Conservation (phyloP, 2,797 vertebrate species). For the Hydrophis major region DNA sequence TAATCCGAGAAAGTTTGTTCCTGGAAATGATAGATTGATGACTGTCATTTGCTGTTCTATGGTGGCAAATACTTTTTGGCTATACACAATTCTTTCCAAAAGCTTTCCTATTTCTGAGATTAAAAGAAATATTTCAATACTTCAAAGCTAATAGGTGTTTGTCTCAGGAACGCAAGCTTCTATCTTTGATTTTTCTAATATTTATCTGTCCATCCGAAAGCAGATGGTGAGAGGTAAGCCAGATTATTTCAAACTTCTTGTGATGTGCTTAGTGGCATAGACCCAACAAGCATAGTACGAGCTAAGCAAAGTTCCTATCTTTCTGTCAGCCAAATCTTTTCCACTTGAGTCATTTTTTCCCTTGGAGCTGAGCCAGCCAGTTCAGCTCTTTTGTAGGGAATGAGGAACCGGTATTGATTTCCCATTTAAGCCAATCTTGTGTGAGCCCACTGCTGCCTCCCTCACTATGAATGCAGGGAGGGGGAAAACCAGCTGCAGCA, state of each 20-base stretch:
- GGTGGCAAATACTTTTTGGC: slow-evolving; percentile 54
- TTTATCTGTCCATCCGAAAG: slow-evolving; percentile 50
- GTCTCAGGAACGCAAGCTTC: slow-evolving; percentile 36
- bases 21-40: slow-evolving; percentile 51
- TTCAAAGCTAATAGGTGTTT: slow-evolving; percentile 36
- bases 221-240: slow-evolving; percentile 59
- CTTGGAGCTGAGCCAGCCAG: slow-evolving; percentile 57
- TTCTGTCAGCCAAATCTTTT: slow-evolving; percentile 47
- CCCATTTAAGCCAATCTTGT: slow-evolving; percentile 60
- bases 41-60: slow-evolving; percentile 43
- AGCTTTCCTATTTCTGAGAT: slow-evolving; percentile 44
- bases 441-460: slow-evolving; percentile 50
- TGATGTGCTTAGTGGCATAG: slow-evolving; percentile 58
- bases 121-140: slow-evolving; percentile 56
- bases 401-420: slow-evolving; percentile 63
- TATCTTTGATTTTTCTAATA: slow-evolving; percentile 56
- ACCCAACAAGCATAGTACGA: slow-evolving; percentile 38
- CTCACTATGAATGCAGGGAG: slow-evolving; percentile 41
- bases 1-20: slow-evolving; percentile 23
- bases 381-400: slow-evolving; percentile 63
- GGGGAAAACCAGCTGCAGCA: slow-evolving; percentile 59
- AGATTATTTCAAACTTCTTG: slow-evolving; percentile 49
- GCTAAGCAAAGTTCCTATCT: slow-evolving; percentile 43
- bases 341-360: slow-evolving; percentile 53
- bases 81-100: slow-evolving; percentile 18